phyloP scores from a whole-genome alignment of 2,888 invertebrate species.

The Phyto melanocephala region DNA sequence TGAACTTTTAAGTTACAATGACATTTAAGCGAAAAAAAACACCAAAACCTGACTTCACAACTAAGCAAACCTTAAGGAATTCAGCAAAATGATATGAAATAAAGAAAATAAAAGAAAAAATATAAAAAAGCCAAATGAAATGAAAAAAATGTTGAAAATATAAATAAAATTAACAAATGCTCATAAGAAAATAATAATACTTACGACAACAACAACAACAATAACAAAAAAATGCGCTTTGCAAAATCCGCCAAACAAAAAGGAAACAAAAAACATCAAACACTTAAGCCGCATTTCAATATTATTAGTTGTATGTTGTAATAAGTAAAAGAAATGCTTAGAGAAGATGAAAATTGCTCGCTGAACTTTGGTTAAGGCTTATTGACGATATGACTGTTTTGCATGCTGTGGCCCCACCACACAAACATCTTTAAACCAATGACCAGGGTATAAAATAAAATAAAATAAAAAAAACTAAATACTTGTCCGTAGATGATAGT shows the following conservation, averaged over 20 bases:
- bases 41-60: neutral
- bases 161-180: slow-evolving; percentile 54
- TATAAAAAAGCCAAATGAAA: slow-evolving; percentile 14
- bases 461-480: neutral
- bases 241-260: neutral
- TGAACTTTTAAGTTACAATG: slow-evolving; percentile 52
- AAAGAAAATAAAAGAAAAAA: neutral
- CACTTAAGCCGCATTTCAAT: slow-evolving; percentile 41
- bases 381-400: slow-evolving; percentile 43
- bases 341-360: slow-evolving; percentile 11
- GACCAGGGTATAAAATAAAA: slow-evolving; percentile 7
- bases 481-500: neutral
- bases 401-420: slow-evolving; percentile 38
- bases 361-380: slow-evolving; percentile 53
- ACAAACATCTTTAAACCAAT: neutral
- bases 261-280: slow-evolving; percentile 44
- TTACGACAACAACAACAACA: slow-evolving; percentile 36
- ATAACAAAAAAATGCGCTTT: slow-evolving; percentile 40
- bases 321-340: slow-evolving; percentile 16
- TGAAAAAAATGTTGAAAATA: neutral
- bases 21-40: slow-evolving; percentile 32
- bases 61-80: slow-evolving; percentile 38
- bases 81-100: slow-evolving; percentile 35
- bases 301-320: slow-evolving; percentile 12
- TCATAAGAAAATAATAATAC: slow-evolving; percentile 54